phyloP scores from a whole-genome alignment of 2,113 vertebrate genomes.

The Microtus oregoni region DNA sequence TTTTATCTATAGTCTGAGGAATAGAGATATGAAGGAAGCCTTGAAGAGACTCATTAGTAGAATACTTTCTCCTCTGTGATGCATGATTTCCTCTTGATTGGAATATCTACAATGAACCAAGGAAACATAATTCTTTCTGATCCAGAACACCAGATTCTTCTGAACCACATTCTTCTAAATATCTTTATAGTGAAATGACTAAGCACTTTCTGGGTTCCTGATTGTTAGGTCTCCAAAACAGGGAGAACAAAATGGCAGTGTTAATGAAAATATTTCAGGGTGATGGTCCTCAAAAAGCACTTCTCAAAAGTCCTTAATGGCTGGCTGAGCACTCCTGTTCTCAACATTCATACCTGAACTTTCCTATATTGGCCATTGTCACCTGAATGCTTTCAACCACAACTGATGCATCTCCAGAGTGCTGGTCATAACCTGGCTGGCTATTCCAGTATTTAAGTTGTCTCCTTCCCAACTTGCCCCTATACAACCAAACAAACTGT shows the following conservation, averaged over 20 bases:
- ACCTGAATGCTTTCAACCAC: not conserved
- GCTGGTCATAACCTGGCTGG: not conserved
- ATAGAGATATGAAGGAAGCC: slow-evolving; percentile 45
- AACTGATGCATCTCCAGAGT: not conserved
- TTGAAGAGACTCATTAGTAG: slow-evolving; percentile 21
- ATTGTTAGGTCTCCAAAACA: not conserved
- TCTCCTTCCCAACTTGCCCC: not conserved
- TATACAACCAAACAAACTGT: not conserved
- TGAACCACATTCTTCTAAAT: not conserved
- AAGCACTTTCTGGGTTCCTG: not conserved
- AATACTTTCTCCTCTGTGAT: not conserved
- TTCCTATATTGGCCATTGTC: not conserved
- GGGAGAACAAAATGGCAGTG: not conserved
- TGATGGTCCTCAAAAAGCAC: not conserved
- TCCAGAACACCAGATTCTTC: not conserved
- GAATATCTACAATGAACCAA: too few relatives aligned
- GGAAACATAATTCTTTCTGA: not conserved
- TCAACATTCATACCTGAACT: not conserved
- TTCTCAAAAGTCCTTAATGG: not conserved
- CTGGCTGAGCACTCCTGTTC: not conserved
- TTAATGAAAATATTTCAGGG: not conserved
- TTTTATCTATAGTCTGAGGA: slow-evolving; percentile 70
- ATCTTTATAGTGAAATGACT: not conserved
- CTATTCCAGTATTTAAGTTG: not conserved
- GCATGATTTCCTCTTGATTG: not conserved